Percentiles rank a stretch among this genome's conserved stretches.
Conservation (phyloP, 2,113 vertebrate species). For the Brachyistius frenatus region DNA sequence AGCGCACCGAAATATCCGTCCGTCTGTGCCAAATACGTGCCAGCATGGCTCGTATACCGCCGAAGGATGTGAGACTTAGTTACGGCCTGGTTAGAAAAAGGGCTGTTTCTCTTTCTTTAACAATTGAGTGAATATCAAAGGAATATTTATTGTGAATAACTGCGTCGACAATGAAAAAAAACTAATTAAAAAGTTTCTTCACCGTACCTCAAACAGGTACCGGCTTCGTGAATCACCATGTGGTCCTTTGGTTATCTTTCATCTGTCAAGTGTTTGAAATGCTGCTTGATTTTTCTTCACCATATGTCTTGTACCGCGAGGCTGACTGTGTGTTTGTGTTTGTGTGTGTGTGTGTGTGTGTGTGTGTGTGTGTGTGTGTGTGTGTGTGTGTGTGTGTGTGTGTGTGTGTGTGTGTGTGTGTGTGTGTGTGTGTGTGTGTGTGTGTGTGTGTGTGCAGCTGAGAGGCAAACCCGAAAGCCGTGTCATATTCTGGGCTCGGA, state of each 20-base stretch:
- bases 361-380: too few species aligned
- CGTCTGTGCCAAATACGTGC: slow-evolving; percentile 41
- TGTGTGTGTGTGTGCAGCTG: slow-evolving; percentile 46
- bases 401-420: too few species aligned
- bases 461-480: slow-evolving; percentile 72
- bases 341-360: slow-evolving; percentile 27
- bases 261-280: slow-evolving; percentile 56
- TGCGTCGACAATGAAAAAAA: neutral
- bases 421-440: too few species aligned
- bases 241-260: slow-evolving; percentile 46
- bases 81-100: slow-evolving; percentile 9
- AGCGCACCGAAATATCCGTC: slow-evolving; percentile 52
- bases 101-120: slow-evolving; percentile 6
- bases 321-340: slow-evolving; percentile 40
- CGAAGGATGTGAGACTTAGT: slow-evolving; percentile 13
- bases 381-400: too few species aligned
- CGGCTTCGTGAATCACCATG: slow-evolving; percentile 16
- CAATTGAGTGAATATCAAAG: neutral
- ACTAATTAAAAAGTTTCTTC: neutral
- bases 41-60: slow-evolving; percentile 34
- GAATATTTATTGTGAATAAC: neutral
- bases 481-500: slow-evolving; percentile 77
- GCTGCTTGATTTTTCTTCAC: slow-evolving; percentile 52
- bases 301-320: slow-evolving; percentile 62
- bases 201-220: slow-evolving; percentile 23